phyloP scores from a whole-genome alignment of 35 echinoderm and acorn worm species.

The Nesometra sesokonis region DNA sequence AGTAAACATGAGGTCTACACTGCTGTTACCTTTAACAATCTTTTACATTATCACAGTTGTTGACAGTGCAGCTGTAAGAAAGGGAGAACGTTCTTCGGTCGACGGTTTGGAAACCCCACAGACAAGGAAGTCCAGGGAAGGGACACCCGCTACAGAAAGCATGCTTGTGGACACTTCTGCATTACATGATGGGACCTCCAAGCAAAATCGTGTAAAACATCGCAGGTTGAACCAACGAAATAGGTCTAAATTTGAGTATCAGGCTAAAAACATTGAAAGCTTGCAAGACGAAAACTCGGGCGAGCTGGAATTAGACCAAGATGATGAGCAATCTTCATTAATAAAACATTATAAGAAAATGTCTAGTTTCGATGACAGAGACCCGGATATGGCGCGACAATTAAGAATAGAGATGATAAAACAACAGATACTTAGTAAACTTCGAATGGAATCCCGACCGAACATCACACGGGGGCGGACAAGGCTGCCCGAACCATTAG shows the following conservation, averaged over 20 bases:
- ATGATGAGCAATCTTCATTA: neutral
- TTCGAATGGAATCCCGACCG: constrained; percentile 38
- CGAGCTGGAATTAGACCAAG: neutral
- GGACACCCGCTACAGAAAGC: neutral
- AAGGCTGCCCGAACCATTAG: constrained; percentile 31
- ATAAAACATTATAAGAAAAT: neutral
- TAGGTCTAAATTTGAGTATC: neutral
- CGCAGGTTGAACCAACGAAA: neutral
- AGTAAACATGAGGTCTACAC: neutral
- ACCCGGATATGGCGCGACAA: constrained; percentile 24
- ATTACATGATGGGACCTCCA: neutral
- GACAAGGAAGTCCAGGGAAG: neutral
- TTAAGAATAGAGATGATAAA: constrained; percentile 52
- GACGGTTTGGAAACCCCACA: neutral
- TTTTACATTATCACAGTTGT: neutral
- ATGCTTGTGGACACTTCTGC: neutral
- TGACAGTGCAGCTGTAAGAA: neutral
- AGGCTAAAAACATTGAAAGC: neutral
- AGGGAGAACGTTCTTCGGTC: neutral
- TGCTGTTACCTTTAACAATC: neutral
- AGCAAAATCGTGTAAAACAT: neutral
- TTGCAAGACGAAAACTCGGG: neutral
- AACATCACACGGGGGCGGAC: constrained; percentile 26
- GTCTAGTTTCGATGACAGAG: constrained; percentile 2
- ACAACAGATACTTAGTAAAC: constrained; percentile 49